Conservation (phyloP, 2,797 vertebrate genomes). For the Crenichthys baileyi region DNA sequence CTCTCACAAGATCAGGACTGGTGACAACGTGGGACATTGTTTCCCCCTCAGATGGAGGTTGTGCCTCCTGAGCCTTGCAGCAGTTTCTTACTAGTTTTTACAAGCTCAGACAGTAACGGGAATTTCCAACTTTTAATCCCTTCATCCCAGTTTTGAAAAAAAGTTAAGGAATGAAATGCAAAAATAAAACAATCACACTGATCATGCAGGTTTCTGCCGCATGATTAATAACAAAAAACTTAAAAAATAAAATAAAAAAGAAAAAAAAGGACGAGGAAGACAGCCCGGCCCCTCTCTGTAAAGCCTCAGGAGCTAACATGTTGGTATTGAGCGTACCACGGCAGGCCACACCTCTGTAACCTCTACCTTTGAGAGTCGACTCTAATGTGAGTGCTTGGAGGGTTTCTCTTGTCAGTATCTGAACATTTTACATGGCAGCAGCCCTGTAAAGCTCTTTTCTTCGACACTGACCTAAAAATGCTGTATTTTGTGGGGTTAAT, state of each 20-base stretch:
- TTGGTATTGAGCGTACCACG: conserved; percentile 27
- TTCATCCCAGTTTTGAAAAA: conserved; percentile 62
- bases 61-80: conserved; percentile 64
- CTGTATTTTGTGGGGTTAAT: conserved; percentile 47
- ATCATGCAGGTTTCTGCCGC: conserved; percentile 34
- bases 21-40: conserved; percentile 33
- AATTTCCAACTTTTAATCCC: conserved; percentile 32
- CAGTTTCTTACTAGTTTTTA: conserved; percentile 19
- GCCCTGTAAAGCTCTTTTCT: conserved; percentile 40
- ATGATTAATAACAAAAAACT: conserved; percentile 20
- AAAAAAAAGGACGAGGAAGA: conserved; percentile 34
- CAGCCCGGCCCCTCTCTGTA: conserved; percentile 44
- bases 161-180: conserved; percentile 44
- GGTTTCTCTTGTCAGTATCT: conserved; percentile 59
- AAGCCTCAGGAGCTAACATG: conserved; percentile 55
- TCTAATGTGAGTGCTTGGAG: conserved; percentile 40
- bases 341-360: conserved; percentile 62
- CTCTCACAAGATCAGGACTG: conserved; percentile 33
- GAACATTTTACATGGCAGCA: conserved; percentile 43
- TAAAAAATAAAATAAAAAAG: no score
- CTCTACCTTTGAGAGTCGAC: conserved; percentile 56
- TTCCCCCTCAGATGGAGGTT: conserved; percentile 49
- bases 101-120: conserved; percentile 24
- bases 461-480: conserved; percentile 44
- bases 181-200: conserved; percentile 33